A percentile compares a stretch with the other conserved stretches of the same genome.
Evolutionary conservation across 2,888 invertebrate genomes (phyloP).

Genomic region (Phytoseiulus persimilis): DNA sequence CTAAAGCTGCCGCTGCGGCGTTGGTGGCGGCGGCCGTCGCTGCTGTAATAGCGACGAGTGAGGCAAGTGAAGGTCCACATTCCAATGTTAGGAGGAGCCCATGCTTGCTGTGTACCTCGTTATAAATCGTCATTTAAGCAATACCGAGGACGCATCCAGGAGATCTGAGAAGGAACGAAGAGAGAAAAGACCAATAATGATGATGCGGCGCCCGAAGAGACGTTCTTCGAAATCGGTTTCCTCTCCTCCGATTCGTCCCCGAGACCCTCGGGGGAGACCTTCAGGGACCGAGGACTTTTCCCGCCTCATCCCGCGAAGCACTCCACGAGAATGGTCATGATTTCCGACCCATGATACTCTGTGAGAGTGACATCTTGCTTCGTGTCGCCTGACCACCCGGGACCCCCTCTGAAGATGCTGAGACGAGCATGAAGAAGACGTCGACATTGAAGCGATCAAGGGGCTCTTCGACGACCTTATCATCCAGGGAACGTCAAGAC

Average conservation of each 20-base stretch:
- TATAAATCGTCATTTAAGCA: not conserved
- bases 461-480: not conserved
- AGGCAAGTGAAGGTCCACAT: not conserved
- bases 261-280: no score
- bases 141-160: not conserved
- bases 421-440: not conserved
- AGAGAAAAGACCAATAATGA: not conserved
- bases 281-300: no score
- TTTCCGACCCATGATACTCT: not conserved
- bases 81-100: not conserved
- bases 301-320: no score
- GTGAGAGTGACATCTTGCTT: not conserved
- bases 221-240: not conserved
- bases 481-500: not conserved
- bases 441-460: not conserved
- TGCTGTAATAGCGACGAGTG: not conserved
- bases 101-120: not conserved
- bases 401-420: not conserved
- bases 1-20: not conserved
- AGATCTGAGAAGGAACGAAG: not conserved
- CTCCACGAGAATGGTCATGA: not conserved
- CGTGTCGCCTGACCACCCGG: not conserved
- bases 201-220: not conserved
- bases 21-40: not conserved
- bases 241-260: no score